Evolutionary conservation across 2,797 vertebrate species (phyloP), one percentile per base, ranked within the genome.

Genomic region (Sebastes miniatus): DNA sequence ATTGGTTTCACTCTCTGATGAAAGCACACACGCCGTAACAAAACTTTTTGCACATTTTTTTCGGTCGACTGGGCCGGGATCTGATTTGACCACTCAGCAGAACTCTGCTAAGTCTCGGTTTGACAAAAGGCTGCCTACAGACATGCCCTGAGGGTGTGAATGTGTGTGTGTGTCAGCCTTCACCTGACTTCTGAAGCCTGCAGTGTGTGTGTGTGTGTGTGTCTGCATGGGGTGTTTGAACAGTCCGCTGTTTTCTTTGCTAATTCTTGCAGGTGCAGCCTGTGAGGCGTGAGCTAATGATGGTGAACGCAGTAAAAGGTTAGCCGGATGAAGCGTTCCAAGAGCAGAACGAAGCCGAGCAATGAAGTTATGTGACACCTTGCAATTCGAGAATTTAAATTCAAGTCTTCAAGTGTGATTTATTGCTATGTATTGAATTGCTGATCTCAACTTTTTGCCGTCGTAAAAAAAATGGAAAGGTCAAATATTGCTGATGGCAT

Each of bases 261-360:
- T 93, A 93, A 94, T 93, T 90, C 90, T 90, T 81, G 88, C 92
- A 94, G 92, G 92, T 95, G 92, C 90, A 89, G 87, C 84, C 83
- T 87, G 85, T 91, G 87, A 93, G 61, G 90, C 89, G 90, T 90
- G 86, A 85, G 76, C 80, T 80, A 88, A 90, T 84, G 69, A 88
- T 69, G 83, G 90, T 92, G 88, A 94, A 90, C 88, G 80, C 73
- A 47, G 2, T 39, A 81, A 88, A 78, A 77, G 61, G 76, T 88
- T 83, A 79, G 84, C 76, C 58, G 69, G 71, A 82, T 73, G 43
- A 80, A 76, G 70, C 6, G 63, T 39, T 74, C 69, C 39, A 52
- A 47, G 27, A 81, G 50, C 14, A 65, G 62, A 78, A 66, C 1
- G 20, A 73, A 70, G 79, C 65, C 10, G 61, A 80, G 52, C 68